Conservation (phyloP, 2,113 vertebrate species). For the Pseudorectes ferrugineus region DNA sequence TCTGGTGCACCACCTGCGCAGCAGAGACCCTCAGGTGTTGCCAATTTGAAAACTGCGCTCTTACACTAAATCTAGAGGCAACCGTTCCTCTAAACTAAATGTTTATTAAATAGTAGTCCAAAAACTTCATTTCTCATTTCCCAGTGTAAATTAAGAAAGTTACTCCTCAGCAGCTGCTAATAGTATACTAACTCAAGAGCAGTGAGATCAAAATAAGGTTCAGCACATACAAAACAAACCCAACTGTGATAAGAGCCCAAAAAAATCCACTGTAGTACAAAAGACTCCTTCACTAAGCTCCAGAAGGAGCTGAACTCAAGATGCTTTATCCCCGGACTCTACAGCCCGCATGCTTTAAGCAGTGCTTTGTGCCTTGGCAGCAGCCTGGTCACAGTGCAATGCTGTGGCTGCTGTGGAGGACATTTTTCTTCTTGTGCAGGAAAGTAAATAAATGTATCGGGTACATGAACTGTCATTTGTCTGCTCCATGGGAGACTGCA, state of each 20-base stretch:
- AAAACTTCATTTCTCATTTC: background rate
- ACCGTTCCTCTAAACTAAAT: background rate
- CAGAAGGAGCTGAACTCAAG: background rate
- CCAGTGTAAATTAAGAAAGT: background rate
- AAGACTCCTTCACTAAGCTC: background rate
- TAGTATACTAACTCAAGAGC: background rate
- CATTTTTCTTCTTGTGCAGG: background rate
- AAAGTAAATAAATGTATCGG: background rate
- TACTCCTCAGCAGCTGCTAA: background rate
- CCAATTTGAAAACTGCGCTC: accelerated
- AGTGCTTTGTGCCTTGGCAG: background rate
- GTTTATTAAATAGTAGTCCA: background rate
- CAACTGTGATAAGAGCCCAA: background rate
- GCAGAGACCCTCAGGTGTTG: background rate
- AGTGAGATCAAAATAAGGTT: background rate
- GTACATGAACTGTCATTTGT: background rate
- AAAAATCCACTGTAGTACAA: background rate
- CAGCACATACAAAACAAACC: background rate
- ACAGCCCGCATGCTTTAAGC: background rate
- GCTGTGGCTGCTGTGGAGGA: background rate
- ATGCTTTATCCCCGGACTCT: background rate
- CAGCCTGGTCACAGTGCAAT: background rate
- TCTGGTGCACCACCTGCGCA: background rate
- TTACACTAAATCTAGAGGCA: background rate
- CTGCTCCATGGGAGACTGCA: background rate